Base-by-base conservation (phyloP, 1,140 invertebrate species). In the Cotesia glomerata region DNA sequence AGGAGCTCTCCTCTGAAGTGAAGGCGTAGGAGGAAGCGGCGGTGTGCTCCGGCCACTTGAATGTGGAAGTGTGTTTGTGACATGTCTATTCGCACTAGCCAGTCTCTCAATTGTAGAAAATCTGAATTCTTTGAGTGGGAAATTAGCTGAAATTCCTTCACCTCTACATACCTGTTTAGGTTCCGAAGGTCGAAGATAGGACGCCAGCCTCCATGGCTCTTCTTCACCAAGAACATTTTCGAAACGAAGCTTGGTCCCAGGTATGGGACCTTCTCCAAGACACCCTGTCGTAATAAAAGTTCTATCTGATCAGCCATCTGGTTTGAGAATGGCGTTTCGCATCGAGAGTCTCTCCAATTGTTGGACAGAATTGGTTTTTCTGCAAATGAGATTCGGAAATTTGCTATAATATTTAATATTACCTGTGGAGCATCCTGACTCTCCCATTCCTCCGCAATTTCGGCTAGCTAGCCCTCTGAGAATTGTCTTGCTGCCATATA, bases 11-110 rank as follows among this genome's bases (percentile, higher is more conserved):
- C 72, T 59, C 70, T 58, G 77, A 83, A 82, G 26, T 66, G 61
- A 14, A 83, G 51, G 61, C 78, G 78, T 14, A 82, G 75, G 39
- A 82, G 75, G 39, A 81, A 77, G 32, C 69, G 34, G 26, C 79
- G 76, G 72, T 82, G 81, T 4, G 74, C 64, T 58, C 70, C 35
- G 8, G 74, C 73, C n/a, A 82, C 78, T 7, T 78, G 78, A 3
- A 83, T 14, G 69, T 81, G 79, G 67, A 83, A 81, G 36, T 82
- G 83, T 1, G 80, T 80, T 34, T 80, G 77, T n/a, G 74, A 76
- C 7, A 83, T 52, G 61, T 84, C 80, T 35, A 85, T 49, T 35
- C 78, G 77, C 1, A 68, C 74, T 79, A 83, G 76, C 77, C 79
- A 82, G 62, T 84, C 81, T 64, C 74, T 59, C 11, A 36, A 18